Conservation (phyloP, 2,113 vertebrate genomes). For the Lethenteron camtschaticum region DNA sequence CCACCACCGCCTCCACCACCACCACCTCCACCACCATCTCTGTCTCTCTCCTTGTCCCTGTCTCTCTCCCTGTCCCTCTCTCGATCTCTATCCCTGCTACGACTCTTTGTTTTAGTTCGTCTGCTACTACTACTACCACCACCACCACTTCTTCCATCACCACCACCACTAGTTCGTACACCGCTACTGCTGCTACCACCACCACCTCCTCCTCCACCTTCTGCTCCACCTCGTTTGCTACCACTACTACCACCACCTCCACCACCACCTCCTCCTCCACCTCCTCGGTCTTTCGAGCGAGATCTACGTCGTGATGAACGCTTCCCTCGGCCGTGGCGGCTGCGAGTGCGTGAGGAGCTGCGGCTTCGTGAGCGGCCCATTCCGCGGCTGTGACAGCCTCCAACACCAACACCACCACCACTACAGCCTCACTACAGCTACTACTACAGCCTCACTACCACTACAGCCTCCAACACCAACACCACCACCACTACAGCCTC, state of each 20-base stretch:
- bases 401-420: too few species aligned
- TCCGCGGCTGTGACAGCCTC: slow-evolving; percentile 5
- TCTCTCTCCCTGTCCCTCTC: slow-evolving; percentile 19
- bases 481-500: too few species aligned
- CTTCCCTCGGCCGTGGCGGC: slow-evolving; percentile 53
- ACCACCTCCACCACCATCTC: slow-evolving; percentile 7
- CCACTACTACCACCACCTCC: too few species aligned
- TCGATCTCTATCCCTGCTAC: not conserved
- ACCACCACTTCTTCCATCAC: slow-evolving; percentile 45
- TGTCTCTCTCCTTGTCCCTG: slow-evolving; percentile 11
- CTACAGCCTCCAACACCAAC: too few species aligned
- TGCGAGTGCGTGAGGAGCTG: slow-evolving; percentile 79
- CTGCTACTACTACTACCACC: slow-evolving; percentile 28
- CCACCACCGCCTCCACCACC: slow-evolving; percentile 13
- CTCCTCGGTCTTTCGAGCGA: slow-evolving; percentile 20
- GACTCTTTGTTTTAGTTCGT: not conserved
- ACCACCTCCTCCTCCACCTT: too few species aligned
- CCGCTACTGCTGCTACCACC: too few species aligned
- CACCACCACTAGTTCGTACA: slow-evolving; percentile 60
- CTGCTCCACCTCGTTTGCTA: too few species aligned
- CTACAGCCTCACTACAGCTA: too few species aligned
- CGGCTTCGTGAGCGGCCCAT: slow-evolving; percentile 95
- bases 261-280: too few species aligned
- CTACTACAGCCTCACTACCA: too few species aligned
- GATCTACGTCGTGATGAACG: slow-evolving; percentile 59